Conservation (phyloP, 2,888 invertebrate species). For the Eilema caniola region DNA sequence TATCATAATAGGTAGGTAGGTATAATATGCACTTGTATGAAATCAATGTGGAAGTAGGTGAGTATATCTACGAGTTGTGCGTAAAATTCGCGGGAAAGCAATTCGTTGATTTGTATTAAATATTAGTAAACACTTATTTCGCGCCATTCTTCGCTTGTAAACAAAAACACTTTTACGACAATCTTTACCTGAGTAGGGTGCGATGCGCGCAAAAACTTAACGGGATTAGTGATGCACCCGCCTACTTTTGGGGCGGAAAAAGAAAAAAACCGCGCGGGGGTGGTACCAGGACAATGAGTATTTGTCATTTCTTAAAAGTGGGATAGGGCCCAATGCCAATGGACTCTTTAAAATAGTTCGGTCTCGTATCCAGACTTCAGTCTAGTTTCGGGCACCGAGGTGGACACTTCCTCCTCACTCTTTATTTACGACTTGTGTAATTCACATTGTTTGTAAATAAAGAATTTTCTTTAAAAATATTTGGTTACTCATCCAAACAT, state of each 20-base stretch:
- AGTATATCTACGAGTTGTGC: slow-evolving; percentile 23
- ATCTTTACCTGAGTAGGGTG: slow-evolving; percentile 63
- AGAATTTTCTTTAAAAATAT: slow-evolving; percentile 77
- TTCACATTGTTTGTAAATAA: slow-evolving; percentile 75
- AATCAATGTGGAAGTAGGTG: slow-evolving; percentile 2
- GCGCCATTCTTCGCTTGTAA: slow-evolving; percentile 80
- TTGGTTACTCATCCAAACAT: slow-evolving; percentile 77
- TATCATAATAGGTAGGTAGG: too few species aligned
- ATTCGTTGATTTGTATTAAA: slow-evolving; percentile 63
- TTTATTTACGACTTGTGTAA: slow-evolving; percentile 42
- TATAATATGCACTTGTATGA: background rate
- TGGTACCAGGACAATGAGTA: slow-evolving; percentile 62
- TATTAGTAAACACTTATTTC: slow-evolving; percentile 82
- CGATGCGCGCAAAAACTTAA: slow-evolving; percentile 59
- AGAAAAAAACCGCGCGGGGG: slow-evolving; percentile 61
- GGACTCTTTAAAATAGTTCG: slow-evolving; percentile 80
- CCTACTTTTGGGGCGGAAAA: slow-evolving; percentile 42
- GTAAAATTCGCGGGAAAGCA: slow-evolving; percentile 70
- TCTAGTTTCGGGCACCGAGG: slow-evolving; percentile 77
- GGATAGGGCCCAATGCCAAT: slow-evolving; percentile 79
- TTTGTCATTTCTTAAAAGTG: slow-evolving; percentile 70
- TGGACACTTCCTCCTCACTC: slow-evolving; percentile 68
- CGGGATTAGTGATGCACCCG: slow-evolving; percentile 53
- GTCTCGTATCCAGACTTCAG: slow-evolving; percentile 81
- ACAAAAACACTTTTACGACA: slow-evolving; percentile 74